phyloP scores from a whole-genome alignment of 2,888 invertebrate genomes.

The Cynaeus angustus region DNA sequence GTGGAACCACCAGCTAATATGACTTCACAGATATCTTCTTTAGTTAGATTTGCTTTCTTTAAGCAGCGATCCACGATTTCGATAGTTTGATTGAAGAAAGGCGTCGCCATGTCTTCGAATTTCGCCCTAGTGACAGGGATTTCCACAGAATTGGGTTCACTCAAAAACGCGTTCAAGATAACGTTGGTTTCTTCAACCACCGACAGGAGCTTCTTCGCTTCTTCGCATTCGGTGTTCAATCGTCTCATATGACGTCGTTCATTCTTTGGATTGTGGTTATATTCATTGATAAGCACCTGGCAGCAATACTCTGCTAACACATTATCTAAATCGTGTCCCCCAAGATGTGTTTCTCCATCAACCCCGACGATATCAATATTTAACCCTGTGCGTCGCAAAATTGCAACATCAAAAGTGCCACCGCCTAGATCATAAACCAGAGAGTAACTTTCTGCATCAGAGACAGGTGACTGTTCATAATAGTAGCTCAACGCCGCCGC shows the following conservation, averaged over 20 bases:
- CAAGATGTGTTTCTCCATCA: constrained; percentile 59
- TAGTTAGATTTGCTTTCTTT: constrained; percentile 37
- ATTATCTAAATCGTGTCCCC: constrained; percentile 60
- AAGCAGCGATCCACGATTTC: constrained; percentile 54
- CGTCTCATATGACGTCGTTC: constrained; percentile 44
- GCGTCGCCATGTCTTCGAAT: constrained; percentile 55
- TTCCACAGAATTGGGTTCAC: constrained; percentile 15
- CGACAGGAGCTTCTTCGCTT: constrained; percentile 53
- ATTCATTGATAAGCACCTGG: constrained; percentile 46
- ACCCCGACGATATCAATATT: constrained; percentile 54
- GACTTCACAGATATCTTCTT: constrained; percentile 58
- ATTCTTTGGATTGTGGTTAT: constrained; percentile 46
- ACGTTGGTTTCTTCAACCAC: constrained; percentile 37
- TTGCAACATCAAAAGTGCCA: constrained; percentile 60
- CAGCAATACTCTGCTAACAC: constrained; percentile 52
- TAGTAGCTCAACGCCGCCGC: constrained; percentile 58
- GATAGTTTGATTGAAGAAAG: constrained; percentile 55
- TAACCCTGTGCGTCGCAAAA: constrained; percentile 49
- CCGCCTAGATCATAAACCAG: constrained; percentile 60
- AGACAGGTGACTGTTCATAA: constrained; percentile 44
- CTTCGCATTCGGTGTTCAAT: constrained; percentile 54
- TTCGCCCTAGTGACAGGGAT: constrained; percentile 51
- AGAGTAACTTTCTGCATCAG: constrained; percentile 48
- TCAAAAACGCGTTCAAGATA: constrained; percentile 27
- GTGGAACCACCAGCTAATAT: constrained; percentile 62